phyloP scores from a whole-genome alignment of 2,113 vertebrate genomes.

The Nothoprocta pentlandii region DNA sequence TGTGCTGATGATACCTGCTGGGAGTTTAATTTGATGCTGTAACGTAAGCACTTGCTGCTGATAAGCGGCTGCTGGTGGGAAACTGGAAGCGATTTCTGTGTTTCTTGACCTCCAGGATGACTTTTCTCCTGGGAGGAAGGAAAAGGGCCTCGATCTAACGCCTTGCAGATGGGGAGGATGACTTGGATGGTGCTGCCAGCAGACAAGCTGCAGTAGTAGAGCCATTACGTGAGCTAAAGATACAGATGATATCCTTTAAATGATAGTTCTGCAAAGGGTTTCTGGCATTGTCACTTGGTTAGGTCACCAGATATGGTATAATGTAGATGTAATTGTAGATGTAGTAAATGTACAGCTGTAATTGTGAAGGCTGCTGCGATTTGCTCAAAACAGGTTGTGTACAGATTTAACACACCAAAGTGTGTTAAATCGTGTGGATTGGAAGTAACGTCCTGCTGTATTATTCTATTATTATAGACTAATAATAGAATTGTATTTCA shows the following conservation, averaged over 20 bases:
- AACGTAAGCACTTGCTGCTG: neutral
- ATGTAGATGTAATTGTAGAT: too few species aligned
- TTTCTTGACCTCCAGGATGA: neutral
- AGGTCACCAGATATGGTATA: neutral
- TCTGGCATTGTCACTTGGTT: rapidly evolving
- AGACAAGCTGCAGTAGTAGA: neutral
- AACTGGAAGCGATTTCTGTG: neutral
- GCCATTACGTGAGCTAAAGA: too few species aligned
- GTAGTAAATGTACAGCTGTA: too few species aligned
- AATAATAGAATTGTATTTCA: too few species aligned
- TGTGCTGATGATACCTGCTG: neutral
- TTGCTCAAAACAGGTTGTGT: neutral
- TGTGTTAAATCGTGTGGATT: neutral
- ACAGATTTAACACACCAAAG: too few species aligned
- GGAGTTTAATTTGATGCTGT: rapidly evolving
- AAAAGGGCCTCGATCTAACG: rapidly evolving
- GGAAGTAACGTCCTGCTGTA: neutral
- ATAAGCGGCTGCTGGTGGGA: neutral
- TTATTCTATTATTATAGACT: neutral
- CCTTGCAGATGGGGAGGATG: rapidly evolving
- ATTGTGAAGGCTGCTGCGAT: rapidly evolving
- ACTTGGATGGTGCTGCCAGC: rapidly evolving
- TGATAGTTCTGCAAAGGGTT: neutral
- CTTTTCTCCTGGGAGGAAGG: neutral
- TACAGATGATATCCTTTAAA: neutral